Conservation (phyloP, 2,888 invertebrate species). For the Hirtodrosophila histrioides region DNA sequence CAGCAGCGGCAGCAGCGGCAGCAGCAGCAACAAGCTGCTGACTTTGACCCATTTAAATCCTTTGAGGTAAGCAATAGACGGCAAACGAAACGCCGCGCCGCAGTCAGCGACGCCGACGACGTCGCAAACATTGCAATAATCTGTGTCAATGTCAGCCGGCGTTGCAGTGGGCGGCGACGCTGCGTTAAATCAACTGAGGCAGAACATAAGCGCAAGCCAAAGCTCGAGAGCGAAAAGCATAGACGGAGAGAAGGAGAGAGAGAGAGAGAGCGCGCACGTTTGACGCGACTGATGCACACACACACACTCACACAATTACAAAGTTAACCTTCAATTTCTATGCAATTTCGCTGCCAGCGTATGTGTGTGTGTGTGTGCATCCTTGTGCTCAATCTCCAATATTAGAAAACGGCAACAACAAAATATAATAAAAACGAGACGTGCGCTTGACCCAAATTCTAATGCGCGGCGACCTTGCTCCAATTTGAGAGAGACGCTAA, state of each 20-base stretch:
- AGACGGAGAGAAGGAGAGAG: constrained; percentile 16
- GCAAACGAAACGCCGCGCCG: constrained; percentile 32
- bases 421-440: constrained; percentile 17
- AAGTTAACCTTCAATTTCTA: constrained; percentile 62
- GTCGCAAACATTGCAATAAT: constrained; percentile 65
- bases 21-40: constrained; percentile 63
- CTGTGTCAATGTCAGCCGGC: constrained; percentile 80
- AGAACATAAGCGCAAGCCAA: constrained; percentile 59
- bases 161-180: constrained; percentile 65
- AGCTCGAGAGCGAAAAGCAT: constrained; percentile 33
- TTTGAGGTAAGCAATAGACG: constrained; percentile 66
- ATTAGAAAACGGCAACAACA: constrained; percentile 72
- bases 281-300: constrained; percentile 49
- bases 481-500: constrained; percentile 50
- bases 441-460: constrained; percentile 82
- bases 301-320: constrained; percentile 8
- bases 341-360: constrained; percentile 62
- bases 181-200: constrained; percentile 72
- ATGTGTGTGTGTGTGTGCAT: constrained; percentile 63
- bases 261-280: constrained; percentile 4
- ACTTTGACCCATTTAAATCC: constrained; percentile 82
- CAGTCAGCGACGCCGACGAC: constrained; percentile 24
- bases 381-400: constrained; percentile 83
- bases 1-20: constrained; percentile 25
- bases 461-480: constrained; percentile 65